A percentile compares a stretch with the other conserved stretches of the same genome.
These are phyloP conservation scores for Eristalis intricaria DNA, from an alignment of 2,888 invertebrate genomes.

Conservation along the genomic window DNA sequence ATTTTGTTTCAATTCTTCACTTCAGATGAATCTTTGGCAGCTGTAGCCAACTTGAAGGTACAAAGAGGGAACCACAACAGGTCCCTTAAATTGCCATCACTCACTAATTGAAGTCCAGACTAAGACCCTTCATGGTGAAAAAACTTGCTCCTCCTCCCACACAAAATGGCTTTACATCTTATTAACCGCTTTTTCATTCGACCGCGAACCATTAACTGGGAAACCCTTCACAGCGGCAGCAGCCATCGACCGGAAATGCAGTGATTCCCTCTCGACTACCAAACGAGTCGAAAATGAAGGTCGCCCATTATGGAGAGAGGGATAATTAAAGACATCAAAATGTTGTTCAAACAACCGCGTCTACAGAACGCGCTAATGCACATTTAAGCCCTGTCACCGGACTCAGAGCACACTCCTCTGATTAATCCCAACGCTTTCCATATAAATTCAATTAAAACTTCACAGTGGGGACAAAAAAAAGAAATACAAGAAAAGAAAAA, in stretches of 20 bases:
- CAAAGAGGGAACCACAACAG: too few relatives aligned
- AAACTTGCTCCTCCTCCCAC: too few relatives aligned
- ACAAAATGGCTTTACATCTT: too few relatives aligned
- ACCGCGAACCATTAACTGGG: too few relatives aligned
- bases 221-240: background rate
- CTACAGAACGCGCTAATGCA: constrained; percentile 8
- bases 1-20: too few relatives aligned
- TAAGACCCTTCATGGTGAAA: too few relatives aligned
- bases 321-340: constrained; percentile 30
- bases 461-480: background rate
- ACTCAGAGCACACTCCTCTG: constrained; percentile 26
- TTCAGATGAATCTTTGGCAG: too few relatives aligned
- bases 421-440: constrained; percentile 34
- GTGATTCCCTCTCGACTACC: background rate
- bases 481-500: background rate
- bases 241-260: background rate
- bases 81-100: too few relatives aligned
- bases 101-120: too few relatives aligned
- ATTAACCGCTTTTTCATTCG: too few relatives aligned
- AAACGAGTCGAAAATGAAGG: background rate
- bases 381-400: constrained; percentile 27
- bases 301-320: background rate
- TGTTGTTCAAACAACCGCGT: constrained; percentile 10
- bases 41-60: too few relatives aligned
- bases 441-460: constrained; percentile 54